A percentile compares a stretch with the other conserved stretches of the same genome.
Evolutionary conservation across 2,888 invertebrate species (phyloP).

Genomic region (Synanthedon myopaeformis): DNA sequence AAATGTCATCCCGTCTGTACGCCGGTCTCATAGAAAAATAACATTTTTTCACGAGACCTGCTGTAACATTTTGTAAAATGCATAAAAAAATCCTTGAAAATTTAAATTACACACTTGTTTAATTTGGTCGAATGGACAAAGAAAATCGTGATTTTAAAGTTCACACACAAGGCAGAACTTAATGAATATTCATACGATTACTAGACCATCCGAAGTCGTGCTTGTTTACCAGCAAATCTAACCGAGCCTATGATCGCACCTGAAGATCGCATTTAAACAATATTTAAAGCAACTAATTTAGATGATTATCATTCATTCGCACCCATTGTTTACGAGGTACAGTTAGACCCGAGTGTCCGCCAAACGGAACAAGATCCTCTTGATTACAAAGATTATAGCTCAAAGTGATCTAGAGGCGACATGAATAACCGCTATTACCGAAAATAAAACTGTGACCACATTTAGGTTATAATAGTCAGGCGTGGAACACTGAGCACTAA

Average conservation of each 20-base stretch:
- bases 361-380: constrained; percentile 3
- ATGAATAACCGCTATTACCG: neutral
- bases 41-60: too few relatives aligned
- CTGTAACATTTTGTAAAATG: too few relatives aligned
- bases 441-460: neutral
- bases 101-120: too few relatives aligned
- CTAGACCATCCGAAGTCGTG: neutral
- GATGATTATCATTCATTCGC: constrained; percentile 24
- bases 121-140: too few relatives aligned
- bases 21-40: too few relatives aligned
- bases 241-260: constrained; percentile 8
- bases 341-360: constrained; percentile 5
- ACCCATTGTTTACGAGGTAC: constrained; percentile 22
- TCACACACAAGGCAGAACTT: too few relatives aligned
- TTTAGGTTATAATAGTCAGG: too few relatives aligned
- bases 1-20: too few relatives aligned
- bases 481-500: too few relatives aligned
- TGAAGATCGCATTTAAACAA: constrained; percentile 23
- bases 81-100: too few relatives aligned
- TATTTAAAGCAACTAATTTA: constrained; percentile 36
- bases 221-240: neutral
- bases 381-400: neutral
- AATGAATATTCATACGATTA: neutral
- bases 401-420: neutral
- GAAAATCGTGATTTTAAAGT: too few relatives aligned